phyloP scores from a whole-genome alignment of 2,797 vertebrate genomes.

The Clarias fuscus region DNA sequence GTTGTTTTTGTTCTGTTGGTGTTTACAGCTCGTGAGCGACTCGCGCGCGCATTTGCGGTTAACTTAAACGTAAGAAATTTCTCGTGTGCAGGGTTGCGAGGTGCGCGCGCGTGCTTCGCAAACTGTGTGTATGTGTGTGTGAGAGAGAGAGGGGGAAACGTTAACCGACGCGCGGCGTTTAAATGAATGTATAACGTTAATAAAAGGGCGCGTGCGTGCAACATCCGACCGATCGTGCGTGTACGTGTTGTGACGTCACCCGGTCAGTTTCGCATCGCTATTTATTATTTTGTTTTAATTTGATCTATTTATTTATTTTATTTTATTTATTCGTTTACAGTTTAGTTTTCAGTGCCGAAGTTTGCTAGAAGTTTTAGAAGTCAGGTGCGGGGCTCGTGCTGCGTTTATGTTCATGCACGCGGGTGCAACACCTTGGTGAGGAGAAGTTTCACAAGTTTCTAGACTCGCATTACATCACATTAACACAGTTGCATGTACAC shows the following conservation, averaged over 20 bases:
- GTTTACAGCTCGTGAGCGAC: not conserved
- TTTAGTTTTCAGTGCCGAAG: not conserved
- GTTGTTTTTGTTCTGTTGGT: not conserved
- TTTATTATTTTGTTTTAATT: not conserved
- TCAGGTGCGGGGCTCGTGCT: not conserved
- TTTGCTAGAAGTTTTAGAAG: not conserved
- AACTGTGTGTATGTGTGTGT: too few relatives aligned
- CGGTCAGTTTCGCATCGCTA: not conserved
- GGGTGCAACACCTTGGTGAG: not conserved
- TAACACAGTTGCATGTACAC: not conserved
- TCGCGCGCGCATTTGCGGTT: not conserved
- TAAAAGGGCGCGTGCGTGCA: constrained; percentile 19
- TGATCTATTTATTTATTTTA: too few relatives aligned
- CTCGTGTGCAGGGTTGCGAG: not conserved
- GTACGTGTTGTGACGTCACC: not conserved
- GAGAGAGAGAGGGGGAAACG: too few relatives aligned
- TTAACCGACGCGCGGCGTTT: not conserved
- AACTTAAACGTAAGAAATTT: not conserved
- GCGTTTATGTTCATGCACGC: not conserved
- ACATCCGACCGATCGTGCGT: too few relatives aligned
- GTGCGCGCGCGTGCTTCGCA: too few relatives aligned
- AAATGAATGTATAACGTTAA: not conserved
- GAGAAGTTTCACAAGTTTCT: not conserved
- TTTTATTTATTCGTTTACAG: too few relatives aligned
- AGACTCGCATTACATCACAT: not conserved